Evolutionary conservation across 2,797 vertebrate genomes (phyloP), one percentile per base, ranked within the genome.

Genomic region (Poeciliopsis infans): DNA sequence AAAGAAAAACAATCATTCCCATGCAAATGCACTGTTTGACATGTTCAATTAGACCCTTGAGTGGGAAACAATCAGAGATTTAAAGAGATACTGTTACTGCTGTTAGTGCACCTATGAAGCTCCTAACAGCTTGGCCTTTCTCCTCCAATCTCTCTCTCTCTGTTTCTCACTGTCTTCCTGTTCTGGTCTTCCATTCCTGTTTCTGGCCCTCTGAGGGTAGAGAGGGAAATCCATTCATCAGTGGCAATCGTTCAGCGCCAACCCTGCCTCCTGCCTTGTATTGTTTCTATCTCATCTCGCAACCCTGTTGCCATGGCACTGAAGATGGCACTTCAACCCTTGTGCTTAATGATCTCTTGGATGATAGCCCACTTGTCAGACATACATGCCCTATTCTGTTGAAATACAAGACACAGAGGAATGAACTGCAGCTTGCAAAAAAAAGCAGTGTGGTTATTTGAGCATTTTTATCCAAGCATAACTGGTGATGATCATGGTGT

Each of bases 321-420:
- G 94, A 93, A 94, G 92, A 95, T 96, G 95, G 94, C 95, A 95
- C 95, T 96, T 96, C 94, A 96, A 94, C 95, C 95, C 93, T 95
- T 95, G 93, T 94, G 95, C 95, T 95, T 96, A 96, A 96, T 96
- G 95, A 96, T 96, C 94, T 96, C 94, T 95, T 95, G 95, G 95
- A 96, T 96, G 95, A 96, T 95, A 94, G 95, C 95, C 95, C 95
- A 94, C 95, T 95, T 95, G 94, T 95, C 95, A 95, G 94, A 92
- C 90, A 94, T 94, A 93, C 94, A 93, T 93, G 93, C 89, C 92
- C 90, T 86, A 91, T 86, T 92, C 92, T 94, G 93, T 93, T 93
- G 86, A 92, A 93, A 94, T 80, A 90, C 86, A 87, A 88, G 90
- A 90, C 90, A 83, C 88, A 92, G 89, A 92, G 83, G 83, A 89